Conservation (phyloP, 1,140 invertebrate genomes). For the Nebria ingens region DNA sequence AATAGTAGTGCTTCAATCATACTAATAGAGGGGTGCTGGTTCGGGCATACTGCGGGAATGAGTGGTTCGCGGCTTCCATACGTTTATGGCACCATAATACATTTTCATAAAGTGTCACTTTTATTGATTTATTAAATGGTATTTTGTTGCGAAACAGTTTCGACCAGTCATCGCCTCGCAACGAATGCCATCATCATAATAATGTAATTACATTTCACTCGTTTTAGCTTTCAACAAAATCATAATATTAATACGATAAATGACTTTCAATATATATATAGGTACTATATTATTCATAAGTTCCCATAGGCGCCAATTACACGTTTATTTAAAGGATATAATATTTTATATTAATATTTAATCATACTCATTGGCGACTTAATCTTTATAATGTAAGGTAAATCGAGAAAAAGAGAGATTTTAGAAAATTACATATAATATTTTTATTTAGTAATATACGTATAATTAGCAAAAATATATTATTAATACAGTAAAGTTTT, state of each 20-base stretch:
- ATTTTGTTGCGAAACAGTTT: slow-evolving; percentile 5
- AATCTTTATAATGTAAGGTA: too few species aligned
- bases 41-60: neutral
- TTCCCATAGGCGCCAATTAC: too few species aligned
- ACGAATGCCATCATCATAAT: neutral
- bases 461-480: too few species aligned
- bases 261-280: neutral
- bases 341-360: neutral
- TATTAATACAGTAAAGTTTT: too few species aligned
- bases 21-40: neutral
- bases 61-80: neutral
- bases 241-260: neutral
- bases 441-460: too few species aligned
- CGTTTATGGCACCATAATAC: slow-evolving; percentile 2
- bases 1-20: neutral
- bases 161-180: neutral
- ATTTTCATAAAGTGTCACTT: slow-evolving; percentile 9
- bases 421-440: too few species aligned
- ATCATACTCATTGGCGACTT: neutral
- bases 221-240: slow-evolving; percentile 4
- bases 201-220: slow-evolving; percentile 1
- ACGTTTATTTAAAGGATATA: too few species aligned
- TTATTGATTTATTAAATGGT: slow-evolving; percentile 9
- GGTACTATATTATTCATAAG: too few species aligned
- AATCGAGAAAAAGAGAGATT: too few species aligned